Evolutionary conservation across 2,113 vertebrate genomes (phyloP), one percentile per base, ranked within the genome.

Genomic region (Colius striatus): DNA sequence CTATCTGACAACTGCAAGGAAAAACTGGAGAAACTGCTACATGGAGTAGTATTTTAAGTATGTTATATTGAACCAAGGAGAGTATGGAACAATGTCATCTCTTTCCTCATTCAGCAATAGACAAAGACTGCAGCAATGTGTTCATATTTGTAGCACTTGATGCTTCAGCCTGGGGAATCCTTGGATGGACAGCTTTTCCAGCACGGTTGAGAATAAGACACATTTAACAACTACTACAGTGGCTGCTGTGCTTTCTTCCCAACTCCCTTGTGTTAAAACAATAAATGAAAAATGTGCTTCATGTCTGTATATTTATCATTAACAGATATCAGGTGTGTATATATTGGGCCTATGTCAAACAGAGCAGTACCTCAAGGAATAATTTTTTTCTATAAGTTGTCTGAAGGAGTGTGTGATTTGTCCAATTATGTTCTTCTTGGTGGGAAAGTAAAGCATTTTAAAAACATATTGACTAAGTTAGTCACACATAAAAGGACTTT

Each of bases 401-500:
- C 60, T 88, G 84, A 45, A 54, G 71, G 54, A 78, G 10, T 4
- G 10, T 62, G 45, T 16, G 16, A 5, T 68, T 93, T 88, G 26
- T 83, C 34, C 38, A 60, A 0, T 71, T 70, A 21, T 8, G 7
- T 74, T 92, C 62, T 83, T 74, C 85, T 57, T 62, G 38, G 57
- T 0, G 2, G 61, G 66, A 70, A 94, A 96, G 12, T 43, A n/a
- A 87, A 92, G 30, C 11, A 61, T 27, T 91, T 92, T 29, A 66
- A 65, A 91, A 91, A 65, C 85, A 80, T 66, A 73, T 47, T 95
- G 82, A 91, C 85, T 29, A 72, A 96, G 62, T 95, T 91, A 93
- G 71, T 84, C 50, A 57, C 66, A 91, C 82, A 92, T 85, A 62
- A 93, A 90, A 90, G 48, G 86, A 51, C 55, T 86, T 43, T 27